A percentile compares a stretch with the other conserved stretches of the same genome.
Evolutionary conservation across 2,888 invertebrate genomes (phyloP).

Genomic region (Cataglyphis cursor): DNA sequence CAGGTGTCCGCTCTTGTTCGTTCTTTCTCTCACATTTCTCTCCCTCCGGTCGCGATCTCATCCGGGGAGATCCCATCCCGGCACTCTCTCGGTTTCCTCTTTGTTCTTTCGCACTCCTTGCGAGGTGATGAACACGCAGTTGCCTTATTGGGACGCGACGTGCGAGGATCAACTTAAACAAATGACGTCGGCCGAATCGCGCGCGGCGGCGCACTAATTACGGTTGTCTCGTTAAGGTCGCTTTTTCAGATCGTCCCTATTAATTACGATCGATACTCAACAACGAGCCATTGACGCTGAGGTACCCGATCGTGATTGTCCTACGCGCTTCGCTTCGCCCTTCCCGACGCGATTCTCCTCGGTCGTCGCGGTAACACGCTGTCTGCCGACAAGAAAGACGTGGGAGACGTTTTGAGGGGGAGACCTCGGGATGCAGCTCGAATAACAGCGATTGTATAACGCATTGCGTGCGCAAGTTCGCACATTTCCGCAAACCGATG

Average conservation of each 20-base stretch:
- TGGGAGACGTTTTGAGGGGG: conserved; percentile 57
- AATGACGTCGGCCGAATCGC: conserved; percentile 75
- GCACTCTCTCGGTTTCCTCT: conserved; percentile 70
- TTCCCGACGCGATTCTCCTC: conserved; percentile 47
- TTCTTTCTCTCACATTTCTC: conserved; percentile 47
- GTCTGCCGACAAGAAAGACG: conserved; percentile 72
- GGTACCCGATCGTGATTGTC: conserved; percentile 69
- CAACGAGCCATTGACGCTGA: conserved; percentile 27
- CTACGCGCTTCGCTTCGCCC: conserved; percentile 50
- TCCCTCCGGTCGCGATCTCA: conserved; percentile 65
- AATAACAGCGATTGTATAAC: conserved; percentile 47
- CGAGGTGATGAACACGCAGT: conserved; percentile 73
- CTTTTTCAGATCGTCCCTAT: conserved; percentile 67
- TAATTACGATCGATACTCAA: conserved; percentile 74
- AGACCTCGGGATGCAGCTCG: conserved; percentile 18
- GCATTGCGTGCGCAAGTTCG: conserved; percentile 1
- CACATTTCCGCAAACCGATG: conserved; percentile 17
- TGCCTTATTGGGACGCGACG: conserved; percentile 79
- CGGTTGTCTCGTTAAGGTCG: conserved; percentile 66
- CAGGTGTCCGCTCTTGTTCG: conserved; percentile 72
- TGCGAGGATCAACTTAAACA: conserved; percentile 78
- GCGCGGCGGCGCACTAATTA: conserved; percentile 66
- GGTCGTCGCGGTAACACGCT: conserved; percentile 69
- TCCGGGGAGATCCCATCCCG: conserved; percentile 62
- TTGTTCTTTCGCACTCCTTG: conserved; percentile 82